Conservation (phyloP, 1,140 invertebrate species). For the Riptortus pedestris region DNA sequence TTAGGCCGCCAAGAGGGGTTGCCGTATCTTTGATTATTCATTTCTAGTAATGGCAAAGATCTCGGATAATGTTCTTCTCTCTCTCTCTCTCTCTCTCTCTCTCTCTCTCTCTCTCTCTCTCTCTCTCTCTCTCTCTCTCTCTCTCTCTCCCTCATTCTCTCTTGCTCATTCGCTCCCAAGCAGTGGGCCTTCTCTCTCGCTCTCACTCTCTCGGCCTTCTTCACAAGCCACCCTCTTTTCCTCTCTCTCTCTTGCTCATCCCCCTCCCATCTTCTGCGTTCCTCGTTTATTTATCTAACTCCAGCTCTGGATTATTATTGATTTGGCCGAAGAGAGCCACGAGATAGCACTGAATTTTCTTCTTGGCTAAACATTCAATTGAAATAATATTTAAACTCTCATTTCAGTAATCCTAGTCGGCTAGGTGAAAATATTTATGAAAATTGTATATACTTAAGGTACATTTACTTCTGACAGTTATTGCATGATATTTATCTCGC, state of each 20-base stretch:
- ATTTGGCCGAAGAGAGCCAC: background rate
- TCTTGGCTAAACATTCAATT: background rate
- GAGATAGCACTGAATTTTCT: background rate
- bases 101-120: constrained; percentile 19
- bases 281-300: constrained; percentile 4
- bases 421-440: too few species aligned
- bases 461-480: too few species aligned
- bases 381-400: background rate
- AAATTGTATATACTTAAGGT: too few species aligned
- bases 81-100: constrained; percentile 11
- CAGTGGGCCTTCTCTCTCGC: constrained; percentile 19
- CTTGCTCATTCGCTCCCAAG: constrained; percentile 18
- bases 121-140: constrained; percentile 16
- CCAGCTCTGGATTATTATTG: background rate
- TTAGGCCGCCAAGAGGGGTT: background rate
- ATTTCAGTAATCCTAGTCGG: too few species aligned
- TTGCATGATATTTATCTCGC: too few species aligned
- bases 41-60: constrained; percentile 26
- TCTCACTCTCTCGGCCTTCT: constrained; percentile 12
- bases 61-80: constrained; percentile 5
- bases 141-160: constrained; percentile 23
- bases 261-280: background rate
- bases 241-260: constrained; percentile 4
- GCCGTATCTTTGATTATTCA: constrained; percentile 23
- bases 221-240: background rate